These are phyloP conservation scores for Agrilus mali DNA, from an alignment of 2,888 invertebrate species.

Conservation along the genomic window DNA sequence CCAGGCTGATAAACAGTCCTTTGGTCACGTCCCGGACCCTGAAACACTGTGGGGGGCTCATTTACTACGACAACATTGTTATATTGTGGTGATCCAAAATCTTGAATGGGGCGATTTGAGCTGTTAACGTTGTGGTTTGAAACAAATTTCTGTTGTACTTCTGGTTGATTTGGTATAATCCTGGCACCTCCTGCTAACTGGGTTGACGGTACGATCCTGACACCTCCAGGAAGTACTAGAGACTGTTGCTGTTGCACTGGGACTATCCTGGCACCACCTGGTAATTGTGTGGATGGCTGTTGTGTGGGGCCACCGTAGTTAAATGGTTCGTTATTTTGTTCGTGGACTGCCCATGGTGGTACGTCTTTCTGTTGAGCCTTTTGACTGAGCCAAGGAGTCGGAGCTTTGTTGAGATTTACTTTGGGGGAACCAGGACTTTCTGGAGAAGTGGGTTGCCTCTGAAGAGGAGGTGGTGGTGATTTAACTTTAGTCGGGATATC, in stretches of 20 bases:
- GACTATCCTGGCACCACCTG: no score
- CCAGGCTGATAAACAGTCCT: constrained; percentile 11
- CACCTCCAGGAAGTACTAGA: constrained; percentile 26
- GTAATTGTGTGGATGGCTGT: constrained; percentile 7
- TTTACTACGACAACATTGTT: constrained; percentile 24
- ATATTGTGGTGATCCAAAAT: constrained; percentile 1
- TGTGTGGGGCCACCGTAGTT: constrained; percentile 7
- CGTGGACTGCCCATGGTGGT: constrained; percentile 38
- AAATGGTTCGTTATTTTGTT: constrained; percentile 10
- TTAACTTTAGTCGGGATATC: constrained; percentile 3
- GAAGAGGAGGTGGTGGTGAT: constrained; percentile 12
- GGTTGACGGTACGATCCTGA: constrained; percentile 13
- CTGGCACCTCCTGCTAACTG: constrained; percentile 4
- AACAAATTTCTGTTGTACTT: constrained; percentile 16
- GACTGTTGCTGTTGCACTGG: constrained; percentile 37
- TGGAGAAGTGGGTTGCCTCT: constrained; percentile 17
- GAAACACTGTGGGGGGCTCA: constrained; percentile 26
- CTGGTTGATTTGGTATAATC: constrained; percentile 13
- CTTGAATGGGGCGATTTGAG: constrained; percentile 1
- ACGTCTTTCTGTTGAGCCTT: constrained; percentile 34
- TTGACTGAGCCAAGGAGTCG: constrained; percentile 44
- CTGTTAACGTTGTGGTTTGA: background rate
- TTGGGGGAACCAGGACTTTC: constrained; percentile 31
- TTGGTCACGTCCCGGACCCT: constrained; percentile 22
- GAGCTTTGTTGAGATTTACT: constrained; percentile 41